These are phyloP conservation scores for Papilio machaon DNA, from an alignment of 1,140 invertebrate species.

Conservation along the genomic window DNA sequence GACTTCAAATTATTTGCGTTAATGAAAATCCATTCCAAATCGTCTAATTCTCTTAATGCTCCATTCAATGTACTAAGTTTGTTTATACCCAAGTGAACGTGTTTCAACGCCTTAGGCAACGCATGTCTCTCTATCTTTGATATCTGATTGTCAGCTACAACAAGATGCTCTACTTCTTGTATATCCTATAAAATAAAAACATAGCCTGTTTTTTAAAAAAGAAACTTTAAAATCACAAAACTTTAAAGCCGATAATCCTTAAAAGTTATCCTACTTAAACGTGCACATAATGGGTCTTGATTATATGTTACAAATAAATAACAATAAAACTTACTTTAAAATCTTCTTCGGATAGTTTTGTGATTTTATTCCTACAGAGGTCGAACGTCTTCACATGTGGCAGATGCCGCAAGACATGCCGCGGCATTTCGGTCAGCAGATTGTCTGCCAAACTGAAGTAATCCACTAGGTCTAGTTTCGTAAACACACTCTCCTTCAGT, in stretches of 20 bases:
- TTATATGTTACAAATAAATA: background rate
- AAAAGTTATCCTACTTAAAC: too few relatives aligned
- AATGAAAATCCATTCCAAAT: slow-evolving; percentile 89
- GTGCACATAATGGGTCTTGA: too few relatives aligned
- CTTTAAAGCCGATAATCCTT: too few relatives aligned
- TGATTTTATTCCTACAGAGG: slow-evolving; percentile 87
- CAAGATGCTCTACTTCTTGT: slow-evolving; percentile 85
- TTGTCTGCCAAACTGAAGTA: slow-evolving; percentile 90
- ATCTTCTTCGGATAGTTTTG: slow-evolving; percentile 72
- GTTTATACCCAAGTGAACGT: slow-evolving; percentile 88
- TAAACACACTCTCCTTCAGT: slow-evolving; percentile 86
- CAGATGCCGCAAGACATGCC: slow-evolving; percentile 86
- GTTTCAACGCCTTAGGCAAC: slow-evolving; percentile 84
- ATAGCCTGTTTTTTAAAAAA: background rate
- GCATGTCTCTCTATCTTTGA: slow-evolving; percentile 85
- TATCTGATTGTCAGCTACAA: slow-evolving; percentile 88
- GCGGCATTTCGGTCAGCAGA: slow-evolving; percentile 86
- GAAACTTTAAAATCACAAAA: too few relatives aligned
- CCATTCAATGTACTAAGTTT: slow-evolving; percentile 87
- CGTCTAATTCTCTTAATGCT: slow-evolving; percentile 86
- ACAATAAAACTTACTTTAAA: slow-evolving; percentile 59
- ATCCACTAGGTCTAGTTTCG: slow-evolving; percentile 86
- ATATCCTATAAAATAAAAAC: slow-evolving; percentile 82
- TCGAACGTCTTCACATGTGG: slow-evolving; percentile 88
- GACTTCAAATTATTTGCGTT: slow-evolving; percentile 88